Conservation (phyloP, 2,888 invertebrate species). For the Xestia ashworthii region DNA sequence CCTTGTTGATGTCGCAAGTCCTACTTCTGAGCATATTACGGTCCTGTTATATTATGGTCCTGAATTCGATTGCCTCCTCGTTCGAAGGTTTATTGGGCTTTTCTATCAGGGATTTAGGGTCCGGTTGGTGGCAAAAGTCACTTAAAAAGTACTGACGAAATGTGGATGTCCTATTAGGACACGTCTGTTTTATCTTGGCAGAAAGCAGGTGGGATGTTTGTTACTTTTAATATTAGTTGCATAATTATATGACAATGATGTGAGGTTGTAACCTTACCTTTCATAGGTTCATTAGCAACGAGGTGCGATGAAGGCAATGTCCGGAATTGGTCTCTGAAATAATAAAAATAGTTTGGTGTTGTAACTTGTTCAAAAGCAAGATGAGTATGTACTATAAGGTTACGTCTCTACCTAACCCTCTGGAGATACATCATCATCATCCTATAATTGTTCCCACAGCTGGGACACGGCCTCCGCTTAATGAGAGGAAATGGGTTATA, state of each 20-base stretch:
- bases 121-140: background rate
- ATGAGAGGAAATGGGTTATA: no score
- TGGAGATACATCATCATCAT: background rate
- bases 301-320: slow-evolving; percentile 64
- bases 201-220: background rate
- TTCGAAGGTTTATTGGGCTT: background rate
- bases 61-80: background rate
- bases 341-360: background rate
- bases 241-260: background rate
- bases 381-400: background rate
- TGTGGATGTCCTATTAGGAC: background rate
- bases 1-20: background rate
- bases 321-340: slow-evolving; percentile 69
- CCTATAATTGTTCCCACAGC: no score
- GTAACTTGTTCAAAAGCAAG: background rate
- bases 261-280: slow-evolving; percentile 68
- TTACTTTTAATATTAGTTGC: background rate
- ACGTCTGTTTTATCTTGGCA: background rate
- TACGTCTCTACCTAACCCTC: background rate
- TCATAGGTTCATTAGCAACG: slow-evolving; percentile 70
- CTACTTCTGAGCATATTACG: background rate
- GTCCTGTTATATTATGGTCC: background rate
- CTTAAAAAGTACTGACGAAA: background rate
- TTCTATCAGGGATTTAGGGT: background rate
- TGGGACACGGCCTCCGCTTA: no score